A percentile compares a stretch with the other conserved stretches of the same genome.
Evolutionary conservation across 2,888 invertebrate species (phyloP).

Genomic region (Ectemnius lituratus): DNA sequence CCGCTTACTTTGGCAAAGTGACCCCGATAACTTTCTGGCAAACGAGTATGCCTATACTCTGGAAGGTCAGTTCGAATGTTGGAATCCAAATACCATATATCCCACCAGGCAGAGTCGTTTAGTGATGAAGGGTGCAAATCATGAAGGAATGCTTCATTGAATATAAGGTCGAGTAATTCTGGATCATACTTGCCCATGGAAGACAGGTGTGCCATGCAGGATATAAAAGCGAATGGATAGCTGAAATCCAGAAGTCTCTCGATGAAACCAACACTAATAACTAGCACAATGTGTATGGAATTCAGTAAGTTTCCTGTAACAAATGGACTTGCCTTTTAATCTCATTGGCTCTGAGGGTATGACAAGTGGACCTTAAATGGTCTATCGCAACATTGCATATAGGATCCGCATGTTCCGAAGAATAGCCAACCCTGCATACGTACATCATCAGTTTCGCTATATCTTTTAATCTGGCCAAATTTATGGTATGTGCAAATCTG

Average conservation of each 20-base stretch:
- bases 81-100: neutral
- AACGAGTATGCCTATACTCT: neutral
- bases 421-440: constrained; percentile 82
- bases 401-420: constrained; percentile 77
- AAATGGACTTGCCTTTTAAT: neutral
- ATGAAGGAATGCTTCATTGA: neutral
- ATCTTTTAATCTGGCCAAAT: constrained; percentile 84
- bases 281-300: too few relatives aligned
- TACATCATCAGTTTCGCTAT: constrained; percentile 84
- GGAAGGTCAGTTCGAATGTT: neutral
- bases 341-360: neutral
- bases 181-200: neutral
- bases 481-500: constrained; percentile 78
- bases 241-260: neutral
- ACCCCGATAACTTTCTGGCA: neutral
- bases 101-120: neutral
- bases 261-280: neutral
- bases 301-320: too few relatives aligned
- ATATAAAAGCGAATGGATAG: neutral
- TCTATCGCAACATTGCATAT: constrained; percentile 76
- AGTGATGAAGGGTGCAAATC: neutral
- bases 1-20: neutral
- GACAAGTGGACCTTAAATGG: constrained; percentile 75
- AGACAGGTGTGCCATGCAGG: neutral
- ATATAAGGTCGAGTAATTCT: neutral